Evolutionary conservation across 2,888 invertebrate genomes (phyloP), one percentile per base, ranked within the genome.

Genomic region (Drepana falcataria): DNA sequence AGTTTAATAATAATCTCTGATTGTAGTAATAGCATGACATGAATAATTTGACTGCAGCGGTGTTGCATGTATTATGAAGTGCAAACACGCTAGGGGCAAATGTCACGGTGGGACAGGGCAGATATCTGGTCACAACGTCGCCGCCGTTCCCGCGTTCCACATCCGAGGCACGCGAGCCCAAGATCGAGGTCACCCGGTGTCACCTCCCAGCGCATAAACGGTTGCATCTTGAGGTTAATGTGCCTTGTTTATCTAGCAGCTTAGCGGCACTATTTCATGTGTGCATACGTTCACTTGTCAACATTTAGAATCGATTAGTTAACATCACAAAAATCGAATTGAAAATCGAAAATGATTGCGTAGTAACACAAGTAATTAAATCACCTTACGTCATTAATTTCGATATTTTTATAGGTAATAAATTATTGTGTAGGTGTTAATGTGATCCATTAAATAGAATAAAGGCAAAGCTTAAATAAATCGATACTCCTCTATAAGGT

Each of bases 131-230:
- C 77, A 68, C 68, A 68, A 73, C 69, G 66, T 69, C 73, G 81
- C 81, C 81, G 79, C 81, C 79, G 83, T 86, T 87, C 87, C 84
- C 87, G 87, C 87, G 87, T 87, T 85, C 88, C 76, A 87, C 85
- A 88, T 86, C 79, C 71, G 74, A 73, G 59, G 69, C 75, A 77
- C 72, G 76, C 75, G 68, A 77, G 72, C 71, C 70, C 58, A 65
- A 71, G 71, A 80, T 74, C 69, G 79, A 73, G 81, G 81, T 75
- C 77, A 71, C 67, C 65, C 60, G 60, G 55, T 57, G 59, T 61
- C 61, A 60, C 66, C 55, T 55, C 54, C 58, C 53, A 58, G 54
- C 53, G 54, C 67, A 65, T 68, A 68, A 68, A 64, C 53, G 66
- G 68, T 53, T 56, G 56, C 59, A 61, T 68, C 68, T 68, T 63